A percentile compares a stretch with the other conserved stretches of the same genome.
Evolutionary conservation across 2,888 invertebrate species (phyloP).

Genomic region (Stenurella melanura): DNA sequence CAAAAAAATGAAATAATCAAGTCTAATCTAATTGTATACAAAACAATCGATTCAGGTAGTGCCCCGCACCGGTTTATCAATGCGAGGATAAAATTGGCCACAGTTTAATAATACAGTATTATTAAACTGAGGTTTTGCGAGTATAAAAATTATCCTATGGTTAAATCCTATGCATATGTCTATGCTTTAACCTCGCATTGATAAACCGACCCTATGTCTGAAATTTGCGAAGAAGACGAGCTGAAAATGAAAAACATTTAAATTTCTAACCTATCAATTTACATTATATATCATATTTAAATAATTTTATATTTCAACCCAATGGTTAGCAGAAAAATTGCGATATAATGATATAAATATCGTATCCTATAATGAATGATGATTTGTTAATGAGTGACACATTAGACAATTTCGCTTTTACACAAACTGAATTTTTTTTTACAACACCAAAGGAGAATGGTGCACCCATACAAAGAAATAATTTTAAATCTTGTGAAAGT

Average conservation of each 20-base stretch:
- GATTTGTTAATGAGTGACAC: conserved; percentile 64
- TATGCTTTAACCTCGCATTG: too few relatives aligned
- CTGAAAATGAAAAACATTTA: neutral
- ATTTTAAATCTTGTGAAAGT: neutral
- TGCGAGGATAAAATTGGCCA: too few relatives aligned
- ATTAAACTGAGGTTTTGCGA: too few relatives aligned
- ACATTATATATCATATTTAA: neutral
- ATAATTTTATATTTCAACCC: conserved; percentile 5
- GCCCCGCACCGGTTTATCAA: too few relatives aligned
- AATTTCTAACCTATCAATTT: conserved; percentile 6
- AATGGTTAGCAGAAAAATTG: neutral
- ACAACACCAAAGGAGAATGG: conserved; percentile 5
- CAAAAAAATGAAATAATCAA: too few relatives aligned
- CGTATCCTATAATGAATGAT: conserved; percentile 43
- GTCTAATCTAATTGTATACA: too few relatives aligned
- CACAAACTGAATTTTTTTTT: conserved; percentile 34
- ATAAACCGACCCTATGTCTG: too few relatives aligned
- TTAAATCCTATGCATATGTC: too few relatives aligned
- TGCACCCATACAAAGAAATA: neutral
- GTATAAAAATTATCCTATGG: too few relatives aligned
- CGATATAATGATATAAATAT: neutral
- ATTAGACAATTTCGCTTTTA: conserved; percentile 63
- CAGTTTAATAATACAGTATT: too few relatives aligned
- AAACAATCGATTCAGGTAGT: too few relatives aligned
- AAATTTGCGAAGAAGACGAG: too few relatives aligned